phyloP scores from a whole-genome alignment of 2,113 vertebrate species.

The Myxocyprinus asiaticus region DNA sequence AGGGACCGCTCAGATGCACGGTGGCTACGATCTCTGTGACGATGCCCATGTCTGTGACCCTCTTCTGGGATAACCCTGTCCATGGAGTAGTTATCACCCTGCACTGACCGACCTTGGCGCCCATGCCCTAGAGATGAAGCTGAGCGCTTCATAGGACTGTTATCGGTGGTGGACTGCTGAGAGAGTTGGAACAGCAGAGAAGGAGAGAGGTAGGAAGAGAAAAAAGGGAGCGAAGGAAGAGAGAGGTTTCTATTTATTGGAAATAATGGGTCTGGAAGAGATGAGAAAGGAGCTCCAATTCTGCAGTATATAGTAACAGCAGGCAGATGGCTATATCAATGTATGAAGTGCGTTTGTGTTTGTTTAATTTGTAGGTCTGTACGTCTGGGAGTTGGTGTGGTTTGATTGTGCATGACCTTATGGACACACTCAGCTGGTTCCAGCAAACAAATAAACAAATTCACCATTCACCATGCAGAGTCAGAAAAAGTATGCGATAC shows the following conservation, averaged over 20 bases:
- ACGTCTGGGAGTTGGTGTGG: slow-evolving; percentile 16
- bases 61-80: slow-evolving; percentile 84
- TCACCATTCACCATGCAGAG: slow-evolving; percentile 45
- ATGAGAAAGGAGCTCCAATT: slow-evolving; percentile 52
- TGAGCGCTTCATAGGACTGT: slow-evolving; percentile 91
- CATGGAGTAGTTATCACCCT: slow-evolving; percentile 83
- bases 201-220: slow-evolving; percentile 38
- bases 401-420: slow-evolving; percentile 22
- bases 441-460: slow-evolving; percentile 28
- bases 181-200: slow-evolving; percentile 50
- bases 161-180: slow-evolving; percentile 86
- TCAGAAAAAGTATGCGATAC: neutral
- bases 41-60: slow-evolving; percentile 82
- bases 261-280: slow-evolving; percentile 30
- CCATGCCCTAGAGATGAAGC: slow-evolving; percentile 88
- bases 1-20: slow-evolving; percentile 86
- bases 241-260: slow-evolving; percentile 40
- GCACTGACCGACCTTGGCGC: slow-evolving; percentile 74
- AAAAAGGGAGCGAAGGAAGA: slow-evolving; percentile 36
- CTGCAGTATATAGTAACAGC: neutral
- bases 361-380: slow-evolving; percentile 9
- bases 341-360: neutral
- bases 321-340: neutral
- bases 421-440: neutral
- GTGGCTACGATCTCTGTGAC: slow-evolving; percentile 84